A percentile compares a stretch with the other conserved stretches of the same genome.
These are phyloP conservation scores for Holothuria leucospilota DNA, from an alignment of 53 echinoderm and acorn worm genomes.

Conservation along the genomic window DNA sequence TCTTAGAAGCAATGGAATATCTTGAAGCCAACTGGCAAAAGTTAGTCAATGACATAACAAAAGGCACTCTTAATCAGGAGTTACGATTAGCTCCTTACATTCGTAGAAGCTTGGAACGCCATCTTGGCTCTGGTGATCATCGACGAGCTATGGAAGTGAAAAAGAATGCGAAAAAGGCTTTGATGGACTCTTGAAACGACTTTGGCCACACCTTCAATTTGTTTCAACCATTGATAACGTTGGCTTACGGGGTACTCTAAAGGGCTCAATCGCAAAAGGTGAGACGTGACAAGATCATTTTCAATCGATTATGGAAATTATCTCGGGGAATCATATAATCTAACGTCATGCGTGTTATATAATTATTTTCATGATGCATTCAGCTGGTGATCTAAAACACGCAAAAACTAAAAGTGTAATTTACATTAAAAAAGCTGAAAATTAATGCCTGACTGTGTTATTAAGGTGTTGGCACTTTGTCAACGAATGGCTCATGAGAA, in stretches of 20 bases:
- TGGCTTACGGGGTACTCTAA: constrained; percentile 26
- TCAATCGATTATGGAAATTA: no score
- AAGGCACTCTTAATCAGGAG: constrained; percentile 40
- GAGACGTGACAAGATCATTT: background rate
- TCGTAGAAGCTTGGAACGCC: constrained; percentile 4
- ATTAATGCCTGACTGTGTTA: no score
- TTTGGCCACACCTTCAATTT: constrained; percentile 74
- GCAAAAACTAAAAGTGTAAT: no score
- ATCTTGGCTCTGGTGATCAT: constrained; percentile 50
- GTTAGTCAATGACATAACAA: constrained; percentile 67
- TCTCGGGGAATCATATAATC: no score
- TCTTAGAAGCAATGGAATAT: constrained; percentile 57
- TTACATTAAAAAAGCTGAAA: no score
- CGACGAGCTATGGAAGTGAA: constrained; percentile 59
- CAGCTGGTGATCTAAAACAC: no score
- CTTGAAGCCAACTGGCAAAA: constrained; percentile 68
- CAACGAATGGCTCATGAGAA: no score
- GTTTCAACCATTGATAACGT: constrained; percentile 42
- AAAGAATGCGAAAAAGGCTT: constrained; percentile 80
- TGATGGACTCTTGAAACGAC: constrained; percentile 65
- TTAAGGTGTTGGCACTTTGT: no score
- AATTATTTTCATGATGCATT: no score
- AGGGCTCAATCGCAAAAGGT: constrained; percentile 49
- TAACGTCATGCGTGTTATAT: no score
- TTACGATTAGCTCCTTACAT: constrained; percentile 34